These are phyloP conservation scores for Jordanella pulchra DNA, from an alignment of 2,797 vertebrate species.

Conservation along the genomic window DNA sequence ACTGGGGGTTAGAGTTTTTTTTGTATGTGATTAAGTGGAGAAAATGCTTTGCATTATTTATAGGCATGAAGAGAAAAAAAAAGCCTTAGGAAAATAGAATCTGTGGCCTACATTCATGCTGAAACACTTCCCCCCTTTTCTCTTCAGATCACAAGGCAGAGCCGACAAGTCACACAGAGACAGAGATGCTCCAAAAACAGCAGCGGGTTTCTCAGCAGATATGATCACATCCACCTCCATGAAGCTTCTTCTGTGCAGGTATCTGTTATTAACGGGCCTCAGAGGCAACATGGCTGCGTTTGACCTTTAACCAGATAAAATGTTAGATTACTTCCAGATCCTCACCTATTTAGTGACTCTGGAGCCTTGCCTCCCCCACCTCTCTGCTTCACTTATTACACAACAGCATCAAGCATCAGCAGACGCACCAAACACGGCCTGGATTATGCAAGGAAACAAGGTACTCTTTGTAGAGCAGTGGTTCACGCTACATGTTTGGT, in stretches of 20 bases:
- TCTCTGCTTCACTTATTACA: slow-evolving; percentile 48
- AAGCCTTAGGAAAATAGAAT: slow-evolving; percentile 47
- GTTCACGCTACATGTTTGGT: slow-evolving; percentile 20
- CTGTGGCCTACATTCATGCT: slow-evolving; percentile 66
- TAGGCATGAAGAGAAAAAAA: slow-evolving; percentile 62
- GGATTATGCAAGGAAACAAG: slow-evolving; percentile 58
- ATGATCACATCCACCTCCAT: slow-evolving; percentile 1
- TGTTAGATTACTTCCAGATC: slow-evolving; percentile 26
- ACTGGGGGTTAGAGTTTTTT: slow-evolving; percentile 27
- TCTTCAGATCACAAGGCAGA: slow-evolving; percentile 45
- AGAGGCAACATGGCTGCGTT: slow-evolving; percentile 1
- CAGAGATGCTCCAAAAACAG: slow-evolving; percentile 20
- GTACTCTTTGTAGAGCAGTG: slow-evolving; percentile 40
- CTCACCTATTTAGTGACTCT: slow-evolving; percentile 38
- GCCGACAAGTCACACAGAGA: slow-evolving; percentile 38
- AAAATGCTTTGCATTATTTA: slow-evolving; percentile 74
- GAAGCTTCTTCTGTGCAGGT: slow-evolving; percentile 23
- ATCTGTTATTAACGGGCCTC: slow-evolving; percentile 13
- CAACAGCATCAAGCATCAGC: slow-evolving; percentile 36
- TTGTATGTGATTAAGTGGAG: slow-evolving; percentile 21
- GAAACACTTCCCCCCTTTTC: slow-evolving; percentile 42
- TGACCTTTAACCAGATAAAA: slow-evolving; percentile 35
- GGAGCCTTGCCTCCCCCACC: slow-evolving; percentile 10
- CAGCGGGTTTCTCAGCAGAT: slow-evolving; percentile 19
- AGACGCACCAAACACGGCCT: slow-evolving; percentile 8